A percentile compares a stretch with the other conserved stretches of the same genome.
Conservation (phyloP, 1,140 invertebrate species). For the Lepidotrigona ventralis region DNA sequence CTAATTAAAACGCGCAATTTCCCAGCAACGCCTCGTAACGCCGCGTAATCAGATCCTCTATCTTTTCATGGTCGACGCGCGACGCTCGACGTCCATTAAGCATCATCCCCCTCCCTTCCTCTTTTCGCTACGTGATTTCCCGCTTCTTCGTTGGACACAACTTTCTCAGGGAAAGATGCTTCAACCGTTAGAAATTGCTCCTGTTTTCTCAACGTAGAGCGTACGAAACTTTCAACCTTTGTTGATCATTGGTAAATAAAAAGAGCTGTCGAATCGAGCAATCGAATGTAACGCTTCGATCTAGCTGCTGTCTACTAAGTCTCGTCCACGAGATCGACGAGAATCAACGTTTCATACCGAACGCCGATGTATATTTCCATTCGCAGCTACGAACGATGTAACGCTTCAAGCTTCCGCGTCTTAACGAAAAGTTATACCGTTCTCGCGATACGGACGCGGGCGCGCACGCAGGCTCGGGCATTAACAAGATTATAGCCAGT, state of each 20-base stretch:
- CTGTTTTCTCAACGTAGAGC: too few relatives aligned
- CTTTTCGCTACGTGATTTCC: background rate
- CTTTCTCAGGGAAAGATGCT: background rate
- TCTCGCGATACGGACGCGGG: background rate
- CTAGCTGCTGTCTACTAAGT: background rate
- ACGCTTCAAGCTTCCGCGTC: slow-evolving; percentile 1
- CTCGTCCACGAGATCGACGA: background rate
- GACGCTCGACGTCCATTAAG: background rate
- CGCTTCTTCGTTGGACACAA: background rate
- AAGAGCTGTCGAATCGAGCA: background rate
- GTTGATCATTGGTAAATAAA: background rate
- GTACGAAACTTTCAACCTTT: background rate
- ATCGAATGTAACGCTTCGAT: background rate
- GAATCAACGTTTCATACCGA: too few relatives aligned
- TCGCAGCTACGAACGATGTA: slow-evolving; percentile 7
- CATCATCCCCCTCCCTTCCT: background rate
- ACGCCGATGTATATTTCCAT: background rate
- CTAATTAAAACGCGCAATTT: slow-evolving; percentile 30
- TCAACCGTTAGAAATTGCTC: too few relatives aligned
- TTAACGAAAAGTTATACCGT: slow-evolving; percentile 35
- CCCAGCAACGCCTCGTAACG: background rate
- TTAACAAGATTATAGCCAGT: slow-evolving; percentile 31
- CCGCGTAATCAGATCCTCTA: slow-evolving; percentile 5
- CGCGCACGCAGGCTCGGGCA: slow-evolving; percentile 8
- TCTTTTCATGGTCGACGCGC: background rate